phyloP scores from a whole-genome alignment of 1,140 invertebrate genomes.

The Scaptodrosophila lebanonensis region DNA sequence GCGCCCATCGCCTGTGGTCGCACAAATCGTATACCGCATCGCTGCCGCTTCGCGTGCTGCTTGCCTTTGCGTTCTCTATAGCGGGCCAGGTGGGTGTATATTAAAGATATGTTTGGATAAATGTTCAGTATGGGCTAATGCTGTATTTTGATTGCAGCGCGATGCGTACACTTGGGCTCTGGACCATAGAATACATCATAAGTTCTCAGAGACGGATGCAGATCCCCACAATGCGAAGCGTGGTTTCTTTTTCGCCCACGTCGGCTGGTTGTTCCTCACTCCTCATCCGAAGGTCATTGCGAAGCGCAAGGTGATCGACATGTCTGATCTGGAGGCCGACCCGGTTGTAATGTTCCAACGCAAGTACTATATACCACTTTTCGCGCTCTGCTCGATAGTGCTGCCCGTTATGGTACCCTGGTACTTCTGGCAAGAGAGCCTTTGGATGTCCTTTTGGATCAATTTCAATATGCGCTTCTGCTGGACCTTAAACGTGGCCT shows the following conservation, averaged over 20 bases:
- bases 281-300: conserved; percentile 87
- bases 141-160: conserved; percentile 77
- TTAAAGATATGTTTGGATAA: neutral
- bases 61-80: conserved; percentile 83
- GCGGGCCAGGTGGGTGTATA: conserved; percentile 81
- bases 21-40: conserved; percentile 91
- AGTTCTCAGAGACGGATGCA: conserved; percentile 88
- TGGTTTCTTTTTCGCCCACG: conserved; percentile 89
- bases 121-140: neutral
- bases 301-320: conserved; percentile 86
- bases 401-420: conserved; percentile 88
- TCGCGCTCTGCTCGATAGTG: conserved; percentile 85
- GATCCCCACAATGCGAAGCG: conserved; percentile 89
- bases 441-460: conserved; percentile 89
- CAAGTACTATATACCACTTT: conserved; percentile 86
- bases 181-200: conserved; percentile 90
- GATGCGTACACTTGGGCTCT: conserved; percentile 87
- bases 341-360: conserved; percentile 92
- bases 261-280: conserved; percentile 87
- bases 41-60: conserved; percentile 83
- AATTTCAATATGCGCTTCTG: conserved; percentile 90
- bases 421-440: conserved; percentile 89
- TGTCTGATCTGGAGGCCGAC: conserved; percentile 90
- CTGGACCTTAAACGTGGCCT: conserved; percentile 91
- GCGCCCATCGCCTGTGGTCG: conserved; percentile 90